Percentiles rank a stretch among this genome's conserved stretches.
Evolutionary conservation across 2,797 vertebrate species (phyloP).

Genomic region (Cirrhinus molitorella): DNA sequence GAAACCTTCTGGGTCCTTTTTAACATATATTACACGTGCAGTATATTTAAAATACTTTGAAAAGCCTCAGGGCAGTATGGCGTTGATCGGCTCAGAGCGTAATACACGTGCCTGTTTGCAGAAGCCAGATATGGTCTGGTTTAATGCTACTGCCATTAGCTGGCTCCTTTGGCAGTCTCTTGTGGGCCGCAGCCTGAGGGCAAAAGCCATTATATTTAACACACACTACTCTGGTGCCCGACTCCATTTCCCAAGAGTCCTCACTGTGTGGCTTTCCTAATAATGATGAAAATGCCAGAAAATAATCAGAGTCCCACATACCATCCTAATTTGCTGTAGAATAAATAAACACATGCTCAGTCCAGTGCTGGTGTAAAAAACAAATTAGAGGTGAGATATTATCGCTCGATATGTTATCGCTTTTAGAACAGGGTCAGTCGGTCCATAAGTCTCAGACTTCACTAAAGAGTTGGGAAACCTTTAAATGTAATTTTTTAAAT

Average conservation of each 20-base stretch:
- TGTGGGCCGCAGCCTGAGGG: slow-evolving; percentile 68
- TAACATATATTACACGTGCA: slow-evolving; percentile 40
- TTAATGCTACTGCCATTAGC: slow-evolving; percentile 73
- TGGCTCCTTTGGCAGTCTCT: slow-evolving; percentile 69
- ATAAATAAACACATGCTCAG: slow-evolving; percentile 40
- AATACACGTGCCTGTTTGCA: slow-evolving; percentile 68
- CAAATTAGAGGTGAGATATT: slow-evolving; percentile 22
- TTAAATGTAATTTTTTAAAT: background rate
- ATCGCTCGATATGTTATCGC: slow-evolving; percentile 10
- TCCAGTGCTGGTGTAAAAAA: slow-evolving; percentile 12
- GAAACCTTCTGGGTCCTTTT: slow-evolving; percentile 65
- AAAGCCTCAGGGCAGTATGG: slow-evolving; percentile 59
- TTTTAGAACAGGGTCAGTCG: background rate
- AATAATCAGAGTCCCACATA: slow-evolving; percentile 40
- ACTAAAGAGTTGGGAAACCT: background rate
- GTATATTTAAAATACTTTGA: slow-evolving; percentile 64
- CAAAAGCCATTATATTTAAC: slow-evolving; percentile 73
- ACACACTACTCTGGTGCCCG: slow-evolving; percentile 56
- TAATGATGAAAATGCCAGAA: slow-evolving; percentile 59
- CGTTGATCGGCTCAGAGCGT: slow-evolving; percentile 59
- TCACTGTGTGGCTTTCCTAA: slow-evolving; percentile 59
- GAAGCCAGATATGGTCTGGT: slow-evolving; percentile 73
- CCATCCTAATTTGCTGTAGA: slow-evolving; percentile 7
- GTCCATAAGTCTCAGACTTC: background rate
- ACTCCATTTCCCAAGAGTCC: slow-evolving; percentile 54